A percentile compares a stretch with the other conserved stretches of the same genome.
phyloP scores from a whole-genome alignment of 2,113 vertebrate genomes.

The Mesoclemmys tuberculata region DNA sequence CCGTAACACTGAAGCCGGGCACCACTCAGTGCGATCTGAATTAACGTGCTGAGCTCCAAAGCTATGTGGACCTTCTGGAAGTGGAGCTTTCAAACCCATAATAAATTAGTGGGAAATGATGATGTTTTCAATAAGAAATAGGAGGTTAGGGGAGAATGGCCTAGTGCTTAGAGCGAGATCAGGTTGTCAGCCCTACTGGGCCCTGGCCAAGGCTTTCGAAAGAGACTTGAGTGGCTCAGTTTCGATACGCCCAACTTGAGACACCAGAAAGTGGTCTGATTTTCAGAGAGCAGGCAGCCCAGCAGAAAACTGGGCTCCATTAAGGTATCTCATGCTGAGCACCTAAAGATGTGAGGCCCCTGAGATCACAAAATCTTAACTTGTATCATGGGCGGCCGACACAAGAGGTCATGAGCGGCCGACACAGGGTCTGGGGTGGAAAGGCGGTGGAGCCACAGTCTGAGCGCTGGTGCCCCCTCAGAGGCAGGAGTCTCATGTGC shows the following conservation, averaged over 20 bases:
- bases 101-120: not conserved
- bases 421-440: not conserved
- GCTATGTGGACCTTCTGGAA: slow-evolving; percentile 24
- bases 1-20: not conserved
- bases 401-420: not conserved
- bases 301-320: not conserved
- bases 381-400: no score
- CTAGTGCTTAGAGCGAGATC: not conserved
- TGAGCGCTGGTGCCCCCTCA: no score
- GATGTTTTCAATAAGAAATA: slow-evolving; percentile 6
- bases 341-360: not conserved
- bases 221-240: not conserved
- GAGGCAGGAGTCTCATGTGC: no score
- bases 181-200: not conserved
- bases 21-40: slow-evolving; percentile 21
- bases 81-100: slow-evolving; percentile 13
- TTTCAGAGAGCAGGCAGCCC: not conserved
- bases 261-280: not conserved
- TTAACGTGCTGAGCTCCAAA: slow-evolving; percentile 38
- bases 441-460: no score
- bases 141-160: not conserved
- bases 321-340: not conserved
- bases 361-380: not conserved
- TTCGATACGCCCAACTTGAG: not conserved
- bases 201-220: not conserved